Base-by-base conservation (phyloP, 64 coral and sea anemone species). In the Platygyra sinensis region DNA sequence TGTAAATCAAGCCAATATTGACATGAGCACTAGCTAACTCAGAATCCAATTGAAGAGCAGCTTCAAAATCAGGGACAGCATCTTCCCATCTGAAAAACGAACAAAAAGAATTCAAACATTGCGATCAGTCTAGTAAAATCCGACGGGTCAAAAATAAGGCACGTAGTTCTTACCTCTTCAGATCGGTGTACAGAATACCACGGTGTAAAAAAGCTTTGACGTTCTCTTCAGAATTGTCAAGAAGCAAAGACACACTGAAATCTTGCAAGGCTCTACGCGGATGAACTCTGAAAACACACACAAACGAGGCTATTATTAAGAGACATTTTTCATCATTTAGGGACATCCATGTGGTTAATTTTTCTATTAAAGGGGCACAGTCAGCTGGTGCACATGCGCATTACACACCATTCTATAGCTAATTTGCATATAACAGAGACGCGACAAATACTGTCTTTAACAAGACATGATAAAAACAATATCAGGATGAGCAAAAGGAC, bases 161-260 rank as follows among this genome's bases (percentile, higher is more conserved):
- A 46, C 3, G 42, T 46, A 64, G 29, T 25, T 0, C 33, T 54
- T 86, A 98, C 96, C 97, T 93, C 54, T 99, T 99, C 10, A 99
- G 77, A 50, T 99, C 97, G 11, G 97, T 93, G 88, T 99, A 99
- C 36, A 99, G 79, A 78, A 99, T 99, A 39, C 94, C 97, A 22
- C 97, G 86, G 38, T 99, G 97, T 20, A 99, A 75, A 89, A 95
- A 95, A 5, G 91, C 97, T 42, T 91, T 93, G n/a, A 95, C 94
- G 55, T 99, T 99, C 46, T 95, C 79, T 30, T 79, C 12, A 20
- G 86, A 86, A 69, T 89, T 79, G 63, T 95, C 91, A 67, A 99
- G 65, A 17, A 99, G 88, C 22, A 99, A 88, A 32, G 96, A 99
- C 22, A 99, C 96, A 73, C 96, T 99, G 52, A 99, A 38, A 89